phyloP scores from a whole-genome alignment of 2,888 invertebrate species.

The Platynereis dumerilii region DNA sequence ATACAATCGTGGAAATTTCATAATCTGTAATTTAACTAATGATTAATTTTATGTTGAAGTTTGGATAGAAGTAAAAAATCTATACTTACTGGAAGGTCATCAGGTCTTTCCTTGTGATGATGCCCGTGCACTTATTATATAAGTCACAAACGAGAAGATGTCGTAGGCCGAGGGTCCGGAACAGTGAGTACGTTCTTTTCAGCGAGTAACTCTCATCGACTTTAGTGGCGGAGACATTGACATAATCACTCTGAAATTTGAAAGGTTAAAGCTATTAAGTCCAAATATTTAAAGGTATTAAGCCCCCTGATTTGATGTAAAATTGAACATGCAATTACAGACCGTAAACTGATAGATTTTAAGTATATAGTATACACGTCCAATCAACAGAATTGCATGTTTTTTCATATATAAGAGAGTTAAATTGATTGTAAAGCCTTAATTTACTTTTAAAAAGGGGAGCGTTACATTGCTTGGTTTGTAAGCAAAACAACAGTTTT shows the following conservation, averaged over 20 bases:
- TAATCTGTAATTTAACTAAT: too few species aligned
- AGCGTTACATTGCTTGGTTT: too few species aligned
- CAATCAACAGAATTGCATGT: too few species aligned
- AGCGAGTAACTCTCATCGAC: slow-evolving; percentile 52
- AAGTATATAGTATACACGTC: too few species aligned
- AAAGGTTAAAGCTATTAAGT: too few species aligned
- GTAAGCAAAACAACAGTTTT: too few species aligned
- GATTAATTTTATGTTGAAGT: too few species aligned
- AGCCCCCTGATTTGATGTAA: background rate
- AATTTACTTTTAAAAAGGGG: background rate
- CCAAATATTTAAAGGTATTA: too few species aligned
- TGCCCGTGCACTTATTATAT: slow-evolving; percentile 50
- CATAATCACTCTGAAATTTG: slow-evolving; percentile 41
- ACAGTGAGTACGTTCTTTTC: slow-evolving; percentile 51
- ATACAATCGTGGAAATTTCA: too few species aligned
- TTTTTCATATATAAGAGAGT: background rate
- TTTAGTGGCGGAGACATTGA: slow-evolving; percentile 51
- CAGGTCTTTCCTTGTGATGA: slow-evolving; percentile 57
- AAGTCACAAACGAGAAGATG: slow-evolving; percentile 53
- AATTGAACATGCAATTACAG: too few species aligned
- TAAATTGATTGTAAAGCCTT: background rate
- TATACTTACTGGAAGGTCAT: slow-evolving; percentile 42
- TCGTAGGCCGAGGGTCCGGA: slow-evolving; percentile 55
- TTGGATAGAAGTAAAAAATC: too few species aligned
- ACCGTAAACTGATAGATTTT: too few species aligned